Evolutionary conservation across 2,797 vertebrate species (phyloP).

Genomic region (Lepilemur ruficaudatus): DNA sequence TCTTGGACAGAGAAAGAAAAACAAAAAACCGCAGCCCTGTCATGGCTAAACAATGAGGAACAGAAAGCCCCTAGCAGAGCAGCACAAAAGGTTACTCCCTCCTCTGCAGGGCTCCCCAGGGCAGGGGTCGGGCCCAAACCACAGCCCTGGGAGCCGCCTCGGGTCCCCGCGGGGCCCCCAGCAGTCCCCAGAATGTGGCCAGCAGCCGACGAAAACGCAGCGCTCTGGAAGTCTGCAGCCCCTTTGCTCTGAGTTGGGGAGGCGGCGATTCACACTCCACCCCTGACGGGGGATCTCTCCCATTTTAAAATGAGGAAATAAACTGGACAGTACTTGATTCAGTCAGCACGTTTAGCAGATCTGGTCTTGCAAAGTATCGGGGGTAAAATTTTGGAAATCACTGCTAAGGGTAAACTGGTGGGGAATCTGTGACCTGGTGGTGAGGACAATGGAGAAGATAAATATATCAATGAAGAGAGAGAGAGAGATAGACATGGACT

Average conservation of each 20-base stretch:
- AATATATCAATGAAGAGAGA: too few species aligned
- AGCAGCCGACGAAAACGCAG: neutral
- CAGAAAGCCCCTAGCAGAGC: constrained; percentile 70
- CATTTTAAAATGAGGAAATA: constrained; percentile 56
- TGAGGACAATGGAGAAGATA: neutral
- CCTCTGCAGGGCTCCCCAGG: neutral
- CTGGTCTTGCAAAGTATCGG: neutral
- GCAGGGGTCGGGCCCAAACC: neutral
- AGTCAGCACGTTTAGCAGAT: neutral
- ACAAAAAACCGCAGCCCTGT: neutral
- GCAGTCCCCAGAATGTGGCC: neutral
- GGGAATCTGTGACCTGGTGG: neutral
- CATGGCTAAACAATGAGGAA: constrained; percentile 69
- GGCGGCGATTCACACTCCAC: neutral
- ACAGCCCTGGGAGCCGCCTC: neutral
- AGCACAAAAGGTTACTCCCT: constrained; percentile 60
- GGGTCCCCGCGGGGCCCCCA: neutral
- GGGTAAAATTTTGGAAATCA: neutral
- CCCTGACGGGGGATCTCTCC: neutral
- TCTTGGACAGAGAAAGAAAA: neutral
- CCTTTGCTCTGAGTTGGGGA: neutral
- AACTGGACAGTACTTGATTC: neutral
- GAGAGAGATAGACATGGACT: neutral
- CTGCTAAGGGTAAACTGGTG: neutral
- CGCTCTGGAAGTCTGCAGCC: neutral